Percentiles rank a stretch among this genome's conserved stretches.
Conservation (phyloP, 2,888 invertebrate genomes). For the Athalia circularis region DNA sequence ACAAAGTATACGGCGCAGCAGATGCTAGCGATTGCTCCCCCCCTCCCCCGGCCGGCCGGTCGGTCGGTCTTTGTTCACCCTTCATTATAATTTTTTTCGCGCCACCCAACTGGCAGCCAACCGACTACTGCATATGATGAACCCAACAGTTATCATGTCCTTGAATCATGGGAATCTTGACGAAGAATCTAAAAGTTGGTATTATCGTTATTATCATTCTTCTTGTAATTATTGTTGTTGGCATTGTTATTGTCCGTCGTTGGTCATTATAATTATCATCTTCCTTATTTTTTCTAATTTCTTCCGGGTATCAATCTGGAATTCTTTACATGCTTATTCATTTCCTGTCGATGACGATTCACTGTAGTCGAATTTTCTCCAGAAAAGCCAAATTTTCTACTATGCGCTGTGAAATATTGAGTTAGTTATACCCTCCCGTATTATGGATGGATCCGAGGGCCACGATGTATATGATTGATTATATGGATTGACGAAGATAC, state of each 20-base stretch:
- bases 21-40: constrained; percentile 32
- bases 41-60: not conserved
- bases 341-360: too few relatives aligned
- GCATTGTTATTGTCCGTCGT: too few relatives aligned
- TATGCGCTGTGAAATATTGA: not conserved
- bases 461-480: not conserved
- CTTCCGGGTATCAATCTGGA: too few relatives aligned
- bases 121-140: not conserved
- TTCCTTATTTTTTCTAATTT: too few relatives aligned
- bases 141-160: not conserved
- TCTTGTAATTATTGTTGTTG: not conserved
- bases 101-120: not conserved
- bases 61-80: not conserved
- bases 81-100: constrained; percentile 2
- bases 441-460: not conserved
- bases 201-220: not conserved
- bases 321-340: too few relatives aligned
- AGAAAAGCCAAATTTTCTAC: too few relatives aligned
- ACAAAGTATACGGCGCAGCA: constrained; percentile 12
- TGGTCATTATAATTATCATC: too few relatives aligned
- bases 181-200: not conserved
- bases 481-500: too few relatives aligned
- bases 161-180: not conserved
- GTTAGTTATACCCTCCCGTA: not conserved
- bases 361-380: too few relatives aligned